A percentile compares a stretch with the other conserved stretches of the same genome.
Conservation (phyloP, 2,797 vertebrate genomes). For the Rhinella marina region DNA sequence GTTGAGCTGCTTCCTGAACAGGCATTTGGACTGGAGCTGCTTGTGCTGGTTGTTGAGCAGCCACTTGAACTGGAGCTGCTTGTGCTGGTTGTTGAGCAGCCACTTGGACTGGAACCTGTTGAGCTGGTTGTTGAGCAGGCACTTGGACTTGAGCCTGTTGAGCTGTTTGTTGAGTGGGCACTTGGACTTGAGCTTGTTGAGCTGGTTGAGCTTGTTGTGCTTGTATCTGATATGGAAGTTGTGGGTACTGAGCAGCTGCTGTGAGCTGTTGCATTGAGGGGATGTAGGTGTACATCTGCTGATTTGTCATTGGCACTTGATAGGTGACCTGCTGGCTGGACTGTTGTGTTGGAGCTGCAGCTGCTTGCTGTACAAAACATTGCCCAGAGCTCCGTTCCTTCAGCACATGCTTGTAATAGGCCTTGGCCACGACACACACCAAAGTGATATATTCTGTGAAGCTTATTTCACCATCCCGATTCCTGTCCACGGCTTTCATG, state of each 20-base stretch:
- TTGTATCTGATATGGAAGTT: background rate
- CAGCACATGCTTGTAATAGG: constrained; percentile 31
- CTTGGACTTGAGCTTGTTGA: no score
- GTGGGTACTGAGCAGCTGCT: background rate
- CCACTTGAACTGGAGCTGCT: background rate
- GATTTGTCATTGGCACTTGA: background rate
- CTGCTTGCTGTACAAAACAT: background rate
- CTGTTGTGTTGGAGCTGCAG: background rate
- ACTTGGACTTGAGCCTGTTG: background rate
- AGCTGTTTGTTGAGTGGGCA: background rate
- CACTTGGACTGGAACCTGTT: background rate
- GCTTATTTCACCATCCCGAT: constrained; percentile 52
- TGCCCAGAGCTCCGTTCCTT: constrained; percentile 4
- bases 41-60: no score
- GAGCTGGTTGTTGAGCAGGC: no score
- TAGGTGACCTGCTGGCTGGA: background rate
- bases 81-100: background rate
- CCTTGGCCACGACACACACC: constrained; percentile 44
- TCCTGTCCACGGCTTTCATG: constrained; percentile 46
- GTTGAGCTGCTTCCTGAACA: background rate
- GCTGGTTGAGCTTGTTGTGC: background rate
- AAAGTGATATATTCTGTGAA: constrained; percentile 43
- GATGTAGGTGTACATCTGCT: background rate
- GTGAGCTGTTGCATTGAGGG: background rate
- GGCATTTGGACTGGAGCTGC: background rate